phyloP scores from a whole-genome alignment of 1,140 invertebrate species.

The Drosophila pachea region DNA sequence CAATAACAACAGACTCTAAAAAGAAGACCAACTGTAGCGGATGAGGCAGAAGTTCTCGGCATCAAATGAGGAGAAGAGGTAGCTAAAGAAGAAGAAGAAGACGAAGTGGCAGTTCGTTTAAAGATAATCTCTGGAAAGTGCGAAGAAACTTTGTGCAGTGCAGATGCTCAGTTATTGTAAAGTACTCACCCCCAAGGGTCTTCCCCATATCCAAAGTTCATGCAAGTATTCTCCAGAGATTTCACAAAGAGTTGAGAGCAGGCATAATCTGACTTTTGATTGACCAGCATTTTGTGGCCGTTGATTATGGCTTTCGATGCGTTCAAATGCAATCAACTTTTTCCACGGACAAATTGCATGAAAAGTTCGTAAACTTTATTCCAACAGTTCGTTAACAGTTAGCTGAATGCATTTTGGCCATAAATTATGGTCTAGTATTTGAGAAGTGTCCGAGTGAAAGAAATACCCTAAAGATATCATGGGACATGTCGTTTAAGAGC shows the following conservation, averaged over 20 bases:
- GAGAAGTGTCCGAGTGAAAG: background rate
- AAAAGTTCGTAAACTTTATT: background rate
- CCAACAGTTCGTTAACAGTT: background rate
- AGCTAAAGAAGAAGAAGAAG: background rate
- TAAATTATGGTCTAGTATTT: background rate
- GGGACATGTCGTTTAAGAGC: too few species aligned
- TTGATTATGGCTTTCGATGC: constrained; percentile 12
- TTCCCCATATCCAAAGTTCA: background rate
- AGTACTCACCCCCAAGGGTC: background rate
- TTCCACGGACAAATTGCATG: background rate
- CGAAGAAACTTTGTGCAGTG: constrained; percentile 27
- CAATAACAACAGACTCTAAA: constrained; percentile 1
- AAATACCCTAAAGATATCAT: too few species aligned
- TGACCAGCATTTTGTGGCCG: constrained; percentile 34
- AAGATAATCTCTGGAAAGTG: constrained; percentile 45
- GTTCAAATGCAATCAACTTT: constrained; percentile 2
- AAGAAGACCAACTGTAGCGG: constrained; percentile 3
- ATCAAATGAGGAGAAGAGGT: background rate
- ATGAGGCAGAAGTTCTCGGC: background rate
- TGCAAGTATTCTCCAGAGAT: background rate
- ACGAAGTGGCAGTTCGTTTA: constrained; percentile 8
- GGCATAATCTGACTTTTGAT: constrained; percentile 51
- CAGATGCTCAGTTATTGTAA: constrained; percentile 7
- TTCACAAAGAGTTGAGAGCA: constrained; percentile 22
- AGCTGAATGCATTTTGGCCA: background rate